Conservation (phyloP, 2,888 invertebrate species). For the Tetragonisca angustula region DNA sequence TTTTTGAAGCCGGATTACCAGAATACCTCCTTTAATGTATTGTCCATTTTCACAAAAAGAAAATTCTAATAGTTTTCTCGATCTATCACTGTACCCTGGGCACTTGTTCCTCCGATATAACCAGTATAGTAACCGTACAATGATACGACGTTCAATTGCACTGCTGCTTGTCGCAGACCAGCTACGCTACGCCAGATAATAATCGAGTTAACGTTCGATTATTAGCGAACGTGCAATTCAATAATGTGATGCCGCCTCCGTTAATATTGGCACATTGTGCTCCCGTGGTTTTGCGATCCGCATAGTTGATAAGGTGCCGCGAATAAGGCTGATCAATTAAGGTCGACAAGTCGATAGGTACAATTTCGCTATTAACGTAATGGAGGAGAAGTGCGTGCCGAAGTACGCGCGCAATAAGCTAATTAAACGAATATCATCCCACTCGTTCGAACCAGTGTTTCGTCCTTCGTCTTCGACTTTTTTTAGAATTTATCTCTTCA, state of each 20-base stretch:
- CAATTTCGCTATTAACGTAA: not conserved
- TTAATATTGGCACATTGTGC: not conserved
- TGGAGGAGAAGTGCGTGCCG: not conserved
- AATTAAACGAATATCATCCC: not conserved
- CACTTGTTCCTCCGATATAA: too few relatives aligned
- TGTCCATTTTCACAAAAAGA: too few relatives aligned
- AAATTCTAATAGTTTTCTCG: too few relatives aligned
- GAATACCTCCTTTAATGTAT: too few relatives aligned
- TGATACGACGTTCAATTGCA: not conserved
- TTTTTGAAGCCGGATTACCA: too few relatives aligned
- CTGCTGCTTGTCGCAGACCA: not conserved
- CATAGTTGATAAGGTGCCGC: conserved; percentile 2
- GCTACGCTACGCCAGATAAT: conserved; percentile 27
- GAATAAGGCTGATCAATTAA: conserved; percentile 16
- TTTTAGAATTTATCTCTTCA: not conserved
- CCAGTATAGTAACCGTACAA: not conserved
- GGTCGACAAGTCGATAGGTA: not conserved
- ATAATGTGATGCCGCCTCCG: conserved; percentile 1
- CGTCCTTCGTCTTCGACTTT: not conserved
- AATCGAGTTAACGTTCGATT: conserved; percentile 47
- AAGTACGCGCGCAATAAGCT: not conserved
- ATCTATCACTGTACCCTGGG: too few relatives aligned
- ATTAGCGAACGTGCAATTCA: conserved; percentile 30
- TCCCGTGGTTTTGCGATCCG: conserved; percentile 23
- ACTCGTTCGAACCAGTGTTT: not conserved